Evolutionary conservation across 2,888 invertebrate genomes (phyloP), one percentile per base, ranked within the genome.

Genomic region (Quadroppia sp.): DNA sequence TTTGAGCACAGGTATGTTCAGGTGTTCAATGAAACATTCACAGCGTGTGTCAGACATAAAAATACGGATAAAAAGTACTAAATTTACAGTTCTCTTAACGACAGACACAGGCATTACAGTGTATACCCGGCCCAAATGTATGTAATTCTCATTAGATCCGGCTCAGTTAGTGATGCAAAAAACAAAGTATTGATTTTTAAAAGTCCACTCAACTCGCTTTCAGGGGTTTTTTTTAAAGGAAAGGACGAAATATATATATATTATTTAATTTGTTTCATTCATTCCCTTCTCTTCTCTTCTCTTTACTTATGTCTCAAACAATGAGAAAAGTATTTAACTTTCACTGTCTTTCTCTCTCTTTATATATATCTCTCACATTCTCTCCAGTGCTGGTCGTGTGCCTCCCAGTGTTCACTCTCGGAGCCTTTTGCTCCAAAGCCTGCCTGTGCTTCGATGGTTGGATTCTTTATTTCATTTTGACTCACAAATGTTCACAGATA

Each of bases 1-100:
- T 50, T 40, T 9, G 40, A 40, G 7, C 13, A 13, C 20, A 20
- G n/a, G n/a, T 61, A 61, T 32, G 20, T 36, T 61, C 61, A 61
- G 61, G 61, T 61, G 61, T 61, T 61, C 61, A 61, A 61, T 61
- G 61, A 61, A 61, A 61, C 61, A 61, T 61, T n/a, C 61, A 61
- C 61, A 61, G 61, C 61, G 32, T 11, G 61, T 36, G 61, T 32
- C n/a, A 61, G 32, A 61, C 30, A 61, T 61, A 32, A 61, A 53
- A 61, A 61, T 61, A 30, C n/a, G 36, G 20, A 9, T 61, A 36
- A 61, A 61, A 61, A 61, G 36, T 61, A 61, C 61, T 61, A 61
- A 61, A 61, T 61, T 61, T 61, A 61, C 61, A 61, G 61, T 61
- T 61, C 61, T 61, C n/a, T 61, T 15, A 53, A 53, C 23, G 9